phyloP scores from a whole-genome alignment of 2,888 invertebrate species.

The Alviniconcha strummeri region DNA sequence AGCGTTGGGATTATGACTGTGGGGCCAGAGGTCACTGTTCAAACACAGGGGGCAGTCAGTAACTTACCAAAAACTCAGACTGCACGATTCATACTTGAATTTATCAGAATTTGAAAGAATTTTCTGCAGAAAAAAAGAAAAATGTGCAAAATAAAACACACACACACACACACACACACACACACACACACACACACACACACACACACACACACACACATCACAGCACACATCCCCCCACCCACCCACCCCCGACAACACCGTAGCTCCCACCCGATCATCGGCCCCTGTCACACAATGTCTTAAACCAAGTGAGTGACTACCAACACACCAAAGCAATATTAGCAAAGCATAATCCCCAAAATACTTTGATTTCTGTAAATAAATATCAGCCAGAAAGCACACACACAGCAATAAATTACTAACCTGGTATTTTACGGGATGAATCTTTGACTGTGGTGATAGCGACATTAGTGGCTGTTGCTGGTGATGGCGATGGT shows the following conservation, averaged over 20 bases:
- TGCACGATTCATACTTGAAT: not conserved
- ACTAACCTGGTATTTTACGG: not conserved
- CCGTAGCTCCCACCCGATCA: too few relatives aligned
- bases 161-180: not conserved
- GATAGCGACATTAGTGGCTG: not conserved
- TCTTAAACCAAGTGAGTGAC: too few relatives aligned
- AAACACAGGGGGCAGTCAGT: not conserved
- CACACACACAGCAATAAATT: not conserved
- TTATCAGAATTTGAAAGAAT: too few relatives aligned
- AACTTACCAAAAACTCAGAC: not conserved
- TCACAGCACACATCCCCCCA: not conserved
- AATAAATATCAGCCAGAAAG: too few relatives aligned
- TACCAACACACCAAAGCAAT: too few relatives aligned
- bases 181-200: conserved; percentile 23
- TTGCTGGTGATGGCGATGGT: too few relatives aligned
- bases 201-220: conserved; percentile 17
- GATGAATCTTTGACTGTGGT: not conserved
- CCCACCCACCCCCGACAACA: not conserved
- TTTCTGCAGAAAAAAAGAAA: too few relatives aligned
- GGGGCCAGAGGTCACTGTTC: too few relatives aligned
- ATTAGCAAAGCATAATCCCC: too few relatives aligned
- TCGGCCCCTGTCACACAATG: too few relatives aligned
- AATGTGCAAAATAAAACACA: not conserved
- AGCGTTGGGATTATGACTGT: not conserved
- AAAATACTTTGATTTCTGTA: too few relatives aligned